Evolutionary conservation across 2,888 invertebrate genomes (phyloP).

Genomic region (Dascillus cervinus): DNA sequence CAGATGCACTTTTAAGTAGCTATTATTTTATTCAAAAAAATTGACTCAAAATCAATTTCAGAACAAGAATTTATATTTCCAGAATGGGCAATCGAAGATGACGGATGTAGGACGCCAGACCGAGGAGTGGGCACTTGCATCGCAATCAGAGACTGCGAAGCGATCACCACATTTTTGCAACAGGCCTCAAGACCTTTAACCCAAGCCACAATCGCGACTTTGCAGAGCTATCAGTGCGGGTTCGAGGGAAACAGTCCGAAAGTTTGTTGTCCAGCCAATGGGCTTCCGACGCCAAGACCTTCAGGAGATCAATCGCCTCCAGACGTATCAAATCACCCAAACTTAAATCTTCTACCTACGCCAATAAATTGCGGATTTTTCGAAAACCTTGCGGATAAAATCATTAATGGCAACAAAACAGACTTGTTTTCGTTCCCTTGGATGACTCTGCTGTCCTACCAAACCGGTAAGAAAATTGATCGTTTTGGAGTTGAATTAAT

Average conservation of each 20-base stretch:
- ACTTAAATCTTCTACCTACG: slow-evolving; percentile 3
- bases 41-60: too few species aligned
- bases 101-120: slow-evolving; percentile 33
- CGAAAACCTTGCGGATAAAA: slow-evolving; percentile 44
- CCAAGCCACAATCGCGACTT: slow-evolving; percentile 7
- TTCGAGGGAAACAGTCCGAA: slow-evolving; percentile 34
- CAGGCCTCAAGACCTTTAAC: slow-evolving; percentile 15
- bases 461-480: slow-evolving; percentile 19
- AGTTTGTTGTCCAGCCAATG: slow-evolving; percentile 46
- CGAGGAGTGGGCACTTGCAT: slow-evolving; percentile 36
- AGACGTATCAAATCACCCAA: slow-evolving; percentile 1
- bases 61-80: slow-evolving; percentile 4
- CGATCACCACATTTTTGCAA: slow-evolving; percentile 14
- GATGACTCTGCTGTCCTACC: slow-evolving; percentile 65
- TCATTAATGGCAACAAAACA: slow-evolving; percentile 55
- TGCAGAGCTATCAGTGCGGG: slow-evolving; percentile 35
- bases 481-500: background rate
- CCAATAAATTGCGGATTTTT: slow-evolving; percentile 55
- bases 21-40: too few species aligned
- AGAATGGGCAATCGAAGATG: slow-evolving; percentile 14
- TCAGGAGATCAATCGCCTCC: slow-evolving; percentile 7
- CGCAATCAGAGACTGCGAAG: slow-evolving; percentile 26
- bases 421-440: slow-evolving; percentile 62
- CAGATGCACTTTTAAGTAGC: too few species aligned
- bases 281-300: slow-evolving; percentile 6